Conservation (phyloP, 2,888 invertebrate genomes). For the Synergus gifuensis region DNA sequence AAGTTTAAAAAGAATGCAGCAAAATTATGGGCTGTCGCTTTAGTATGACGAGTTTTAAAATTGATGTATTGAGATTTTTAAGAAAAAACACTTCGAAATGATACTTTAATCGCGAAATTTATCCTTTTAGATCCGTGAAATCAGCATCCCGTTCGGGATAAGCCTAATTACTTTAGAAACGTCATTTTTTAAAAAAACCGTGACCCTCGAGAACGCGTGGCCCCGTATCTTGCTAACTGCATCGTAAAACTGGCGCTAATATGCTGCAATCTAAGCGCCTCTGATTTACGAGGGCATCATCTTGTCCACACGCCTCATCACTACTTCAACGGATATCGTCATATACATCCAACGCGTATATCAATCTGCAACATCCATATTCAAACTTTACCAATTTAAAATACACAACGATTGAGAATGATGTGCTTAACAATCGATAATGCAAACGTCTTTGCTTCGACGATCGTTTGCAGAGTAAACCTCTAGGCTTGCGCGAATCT, state of each 20-base stretch:
- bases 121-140: background rate
- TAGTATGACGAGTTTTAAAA: background rate
- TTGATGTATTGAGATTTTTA: background rate
- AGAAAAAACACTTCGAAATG: background rate
- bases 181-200: constrained; percentile 50
- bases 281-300: constrained; percentile 74
- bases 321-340: constrained; percentile 50
- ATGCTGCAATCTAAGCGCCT: constrained; percentile 72
- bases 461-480: constrained; percentile 8
- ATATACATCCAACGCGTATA: constrained; percentile 46
- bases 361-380: constrained; percentile 4
- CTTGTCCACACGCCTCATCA: constrained; percentile 61
- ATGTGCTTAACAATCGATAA: constrained; percentile 9
- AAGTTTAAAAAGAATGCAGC: background rate
- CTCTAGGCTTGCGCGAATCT: constrained; percentile 10
- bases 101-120: background rate
- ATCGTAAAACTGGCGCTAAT: constrained; percentile 74
- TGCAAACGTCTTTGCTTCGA: constrained; percentile 23
- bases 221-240: constrained; percentile 66
- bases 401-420: background rate
- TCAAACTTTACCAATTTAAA: background rate
- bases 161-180: constrained; percentile 7
- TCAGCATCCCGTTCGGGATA: background rate
- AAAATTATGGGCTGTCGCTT: constrained; percentile 13
- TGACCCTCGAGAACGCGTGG: constrained; percentile 55